Percentiles rank a stretch among this genome's conserved stretches.
Evolutionary conservation across 2,888 invertebrate genomes (phyloP).

Genomic region (Philereme transversata): DNA sequence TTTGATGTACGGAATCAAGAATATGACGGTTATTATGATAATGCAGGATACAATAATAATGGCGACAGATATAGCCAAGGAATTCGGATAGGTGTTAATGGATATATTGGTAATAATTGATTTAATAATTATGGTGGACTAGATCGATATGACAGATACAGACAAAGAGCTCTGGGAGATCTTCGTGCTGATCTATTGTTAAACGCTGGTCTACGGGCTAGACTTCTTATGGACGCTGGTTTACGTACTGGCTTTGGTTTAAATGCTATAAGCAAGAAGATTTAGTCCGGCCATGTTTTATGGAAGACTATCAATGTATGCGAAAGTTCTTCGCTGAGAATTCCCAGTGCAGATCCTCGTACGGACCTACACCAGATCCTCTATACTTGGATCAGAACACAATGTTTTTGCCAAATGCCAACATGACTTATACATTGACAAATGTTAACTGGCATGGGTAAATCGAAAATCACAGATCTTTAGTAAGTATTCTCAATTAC

Average conservation of each 20-base stretch:
- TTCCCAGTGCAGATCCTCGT: constrained; percentile 35
- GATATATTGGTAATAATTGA: constrained; percentile 5
- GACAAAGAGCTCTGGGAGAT: constrained; percentile 5
- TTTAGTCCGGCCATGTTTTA: constrained; percentile 35
- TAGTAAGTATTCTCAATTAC: constrained; percentile 37
- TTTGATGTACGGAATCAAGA: constrained; percentile 2
- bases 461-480: constrained; percentile 38
- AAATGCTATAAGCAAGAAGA: constrained; percentile 26
- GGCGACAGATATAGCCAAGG: constrained; percentile 13
- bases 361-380: constrained; percentile 40
- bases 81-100: constrained; percentile 19
- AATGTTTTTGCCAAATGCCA: constrained; percentile 32
- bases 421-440: constrained; percentile 32
- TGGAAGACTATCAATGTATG: constrained; percentile 41
- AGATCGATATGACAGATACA: background rate
- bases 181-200: constrained; percentile 11
- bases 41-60: background rate
- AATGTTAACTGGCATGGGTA: constrained; percentile 36
- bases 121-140: constrained; percentile 1
- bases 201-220: constrained; percentile 10
- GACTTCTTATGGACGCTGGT: constrained; percentile 9
- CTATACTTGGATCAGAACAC: constrained; percentile 22
- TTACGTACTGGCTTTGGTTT: constrained; percentile 12
- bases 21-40: background rate
- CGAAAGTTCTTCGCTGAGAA: constrained; percentile 36